Evolutionary conservation across 1,140 invertebrate genomes (phyloP).

Genomic region (Tetramorium parvispinum): DNA sequence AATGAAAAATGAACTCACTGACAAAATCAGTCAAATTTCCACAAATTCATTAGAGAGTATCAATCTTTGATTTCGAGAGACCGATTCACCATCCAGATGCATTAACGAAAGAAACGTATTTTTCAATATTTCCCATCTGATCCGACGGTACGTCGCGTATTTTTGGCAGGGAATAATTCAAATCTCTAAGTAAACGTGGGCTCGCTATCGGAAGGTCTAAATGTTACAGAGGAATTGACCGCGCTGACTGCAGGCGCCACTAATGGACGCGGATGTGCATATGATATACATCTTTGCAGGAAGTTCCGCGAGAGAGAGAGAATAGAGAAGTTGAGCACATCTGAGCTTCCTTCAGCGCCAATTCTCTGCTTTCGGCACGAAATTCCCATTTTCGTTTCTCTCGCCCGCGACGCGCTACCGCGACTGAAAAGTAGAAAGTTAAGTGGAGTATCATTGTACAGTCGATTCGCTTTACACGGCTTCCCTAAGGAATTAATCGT

Average conservation of each 20-base stretch:
- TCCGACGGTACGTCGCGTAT: not conserved
- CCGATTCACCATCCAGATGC: not conserved
- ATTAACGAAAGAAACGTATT: not conserved
- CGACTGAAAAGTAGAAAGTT: conserved; percentile 35
- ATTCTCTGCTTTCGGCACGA: conserved; percentile 1
- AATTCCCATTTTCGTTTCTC: conserved; percentile 5
- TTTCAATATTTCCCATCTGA: not conserved
- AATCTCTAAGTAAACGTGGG: not conserved
- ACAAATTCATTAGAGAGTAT: not conserved
- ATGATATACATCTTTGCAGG: not conserved
- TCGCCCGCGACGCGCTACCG: conserved; percentile 1
- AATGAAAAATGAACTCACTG: too few species aligned
- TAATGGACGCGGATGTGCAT: not conserved
- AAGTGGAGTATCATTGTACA: conserved; percentile 6
- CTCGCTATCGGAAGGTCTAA: not conserved
- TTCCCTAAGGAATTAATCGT: not conserved
- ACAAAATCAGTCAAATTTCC: too few species aligned
- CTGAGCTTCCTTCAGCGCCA: not conserved
- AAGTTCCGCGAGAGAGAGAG: not conserved
- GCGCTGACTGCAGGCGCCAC: not conserved
- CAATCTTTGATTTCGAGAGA: not conserved
- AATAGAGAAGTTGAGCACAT: not conserved
- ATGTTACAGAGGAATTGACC: conserved; percentile 5
- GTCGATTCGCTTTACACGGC: not conserved
- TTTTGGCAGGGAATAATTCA: not conserved